phyloP scores from a whole-genome alignment of 2,797 vertebrate genomes.

The Lepidocolaptes lacrymiger region DNA sequence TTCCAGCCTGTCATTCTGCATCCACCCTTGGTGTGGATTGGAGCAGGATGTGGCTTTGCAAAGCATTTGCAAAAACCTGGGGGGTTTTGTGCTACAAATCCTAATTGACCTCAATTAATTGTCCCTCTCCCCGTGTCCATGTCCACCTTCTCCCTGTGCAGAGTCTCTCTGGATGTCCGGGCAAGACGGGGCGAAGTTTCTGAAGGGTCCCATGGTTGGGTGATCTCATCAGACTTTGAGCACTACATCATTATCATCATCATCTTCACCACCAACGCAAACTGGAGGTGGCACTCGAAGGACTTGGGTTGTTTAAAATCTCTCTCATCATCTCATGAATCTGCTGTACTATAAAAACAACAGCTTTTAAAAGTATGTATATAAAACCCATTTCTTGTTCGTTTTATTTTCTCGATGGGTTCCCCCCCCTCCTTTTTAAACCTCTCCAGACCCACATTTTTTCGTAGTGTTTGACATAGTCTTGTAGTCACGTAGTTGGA shows the following conservation, averaged over 20 bases:
- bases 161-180: constrained; percentile 93
- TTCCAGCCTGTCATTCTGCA: accelerated
- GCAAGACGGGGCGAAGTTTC: constrained; percentile 94
- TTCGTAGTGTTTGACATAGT: constrained; percentile 79
- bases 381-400: constrained; percentile 87
- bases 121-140: background rate
- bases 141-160: constrained; percentile 58
- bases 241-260: constrained; percentile 85
- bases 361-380: constrained; percentile 86
- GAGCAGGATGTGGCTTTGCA: background rate
- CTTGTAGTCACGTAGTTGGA: constrained; percentile 75
- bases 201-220: constrained; percentile 92
- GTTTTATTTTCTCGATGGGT: constrained; percentile 80
- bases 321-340: constrained; percentile 92
- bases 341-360: constrained; percentile 96
- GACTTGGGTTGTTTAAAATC: constrained; percentile 82
- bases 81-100: background rate
- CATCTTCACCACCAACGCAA: constrained; percentile 81
- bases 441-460: constrained; percentile 79
- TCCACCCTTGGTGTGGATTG: accelerated
- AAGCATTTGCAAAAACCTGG: accelerated
- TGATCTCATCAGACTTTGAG: constrained; percentile 91
- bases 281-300: constrained; percentile 85
- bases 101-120: accelerated
- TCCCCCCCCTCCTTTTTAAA: constrained; percentile 65